Evolutionary conservation across 2,113 vertebrate genomes (phyloP).

Genomic region (Xyrauchen texanus): DNA sequence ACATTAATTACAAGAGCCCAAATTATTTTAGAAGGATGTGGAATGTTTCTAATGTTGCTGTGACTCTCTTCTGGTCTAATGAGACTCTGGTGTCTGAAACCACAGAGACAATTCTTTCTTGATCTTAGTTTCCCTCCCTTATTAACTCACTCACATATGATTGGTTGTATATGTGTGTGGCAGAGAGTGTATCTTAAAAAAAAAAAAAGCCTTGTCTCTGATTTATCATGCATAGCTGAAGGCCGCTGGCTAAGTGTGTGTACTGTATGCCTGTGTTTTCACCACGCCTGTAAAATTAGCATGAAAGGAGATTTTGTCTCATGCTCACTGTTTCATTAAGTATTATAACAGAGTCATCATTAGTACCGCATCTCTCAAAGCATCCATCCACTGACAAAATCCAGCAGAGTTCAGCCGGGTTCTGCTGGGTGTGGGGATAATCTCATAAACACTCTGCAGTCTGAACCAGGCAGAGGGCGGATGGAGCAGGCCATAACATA

Average conservation of each 20-base stretch:
- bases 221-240: slow-evolving; percentile 12
- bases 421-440: not conserved
- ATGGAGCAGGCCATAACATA: slow-evolving; percentile 24
- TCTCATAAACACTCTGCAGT: slow-evolving; percentile 31
- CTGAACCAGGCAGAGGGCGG: slow-evolving; percentile 29
- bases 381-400: slow-evolving; percentile 13
- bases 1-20: slow-evolving; percentile 21
- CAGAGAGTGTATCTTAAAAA: not conserved
- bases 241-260: not conserved
- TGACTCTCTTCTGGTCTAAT: slow-evolving; percentile 35
- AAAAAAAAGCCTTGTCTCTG: slow-evolving; percentile 1
- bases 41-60: slow-evolving; percentile 12
- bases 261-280: not conserved
- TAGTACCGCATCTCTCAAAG: slow-evolving; percentile 1
- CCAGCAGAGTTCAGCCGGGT: slow-evolving; percentile 5
- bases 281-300: slow-evolving; percentile 31
- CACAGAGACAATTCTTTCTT: slow-evolving; percentile 34
- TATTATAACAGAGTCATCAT: slow-evolving; percentile 12
- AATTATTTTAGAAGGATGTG: slow-evolving; percentile 22
- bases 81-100: slow-evolving; percentile 38
- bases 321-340: slow-evolving; percentile 16
- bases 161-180: not conserved
- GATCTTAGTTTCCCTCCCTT: slow-evolving; percentile 34
- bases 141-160: slow-evolving; percentile 36
- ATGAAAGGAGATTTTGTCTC: slow-evolving; percentile 16